Percentiles rank a stretch among this genome's conserved stretches.
phyloP scores from a whole-genome alignment of 1,140 invertebrate genomes.

The Charaxes varanes region DNA sequence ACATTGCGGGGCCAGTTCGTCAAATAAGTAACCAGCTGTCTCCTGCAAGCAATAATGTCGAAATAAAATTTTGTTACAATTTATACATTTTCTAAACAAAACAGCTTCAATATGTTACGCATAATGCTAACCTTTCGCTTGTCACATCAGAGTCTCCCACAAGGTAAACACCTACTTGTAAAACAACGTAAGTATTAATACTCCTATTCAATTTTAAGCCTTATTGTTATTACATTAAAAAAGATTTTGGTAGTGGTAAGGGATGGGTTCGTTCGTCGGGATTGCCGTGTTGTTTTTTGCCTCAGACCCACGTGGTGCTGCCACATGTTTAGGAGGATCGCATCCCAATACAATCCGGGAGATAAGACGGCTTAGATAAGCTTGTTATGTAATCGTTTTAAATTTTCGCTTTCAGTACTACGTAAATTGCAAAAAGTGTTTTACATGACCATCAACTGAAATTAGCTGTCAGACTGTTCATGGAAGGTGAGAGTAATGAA shows the following conservation, averaged over 20 bases:
- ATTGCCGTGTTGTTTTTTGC: slow-evolving; percentile 21
- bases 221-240: not conserved
- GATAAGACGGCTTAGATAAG: slow-evolving; percentile 38
- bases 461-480: no score
- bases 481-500: no score
- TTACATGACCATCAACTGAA: no score
- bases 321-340: slow-evolving; percentile 51
- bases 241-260: not conserved
- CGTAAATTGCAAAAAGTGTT: slow-evolving; percentile 2
- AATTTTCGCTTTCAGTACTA: not conserved
- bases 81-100: slow-evolving; percentile 13
- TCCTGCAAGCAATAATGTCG: no score
- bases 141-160: slow-evolving; percentile 55
- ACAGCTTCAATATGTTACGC: slow-evolving; percentile 44
- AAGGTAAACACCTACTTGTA: slow-evolving; percentile 33
- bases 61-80: slow-evolving; percentile 11
- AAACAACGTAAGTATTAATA: not conserved
- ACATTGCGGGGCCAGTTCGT: no score
- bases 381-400: slow-evolving; percentile 12
- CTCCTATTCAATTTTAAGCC: not conserved
- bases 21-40: no score
- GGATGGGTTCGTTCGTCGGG: no score
- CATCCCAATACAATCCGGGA: slow-evolving; percentile 47
- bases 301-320: slow-evolving; percentile 54
- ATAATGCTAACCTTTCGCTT: slow-evolving; percentile 57